These are phyloP conservation scores for Cricetomys ansorgei DNA, from an alignment of 2,113 vertebrate species.

Conservation along the genomic window DNA sequence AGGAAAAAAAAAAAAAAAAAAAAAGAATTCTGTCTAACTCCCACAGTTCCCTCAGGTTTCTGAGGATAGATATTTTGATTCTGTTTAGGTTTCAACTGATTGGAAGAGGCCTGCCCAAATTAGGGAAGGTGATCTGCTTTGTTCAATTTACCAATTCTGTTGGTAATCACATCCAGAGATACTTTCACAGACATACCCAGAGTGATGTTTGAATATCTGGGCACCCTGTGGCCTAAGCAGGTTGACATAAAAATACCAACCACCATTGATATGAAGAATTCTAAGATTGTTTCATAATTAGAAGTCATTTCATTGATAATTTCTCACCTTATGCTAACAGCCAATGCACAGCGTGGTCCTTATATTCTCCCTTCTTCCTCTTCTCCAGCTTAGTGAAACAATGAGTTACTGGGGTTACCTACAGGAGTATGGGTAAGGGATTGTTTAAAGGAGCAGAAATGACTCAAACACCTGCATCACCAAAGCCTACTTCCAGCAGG, in stretches of 20 bases:
- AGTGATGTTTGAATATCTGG: neutral
- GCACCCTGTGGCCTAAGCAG: neutral
- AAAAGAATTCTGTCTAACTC: neutral
- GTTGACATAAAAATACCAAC: neutral
- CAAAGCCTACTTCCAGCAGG: neutral
- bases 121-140: neutral
- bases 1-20: neutral
- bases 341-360: neutral
- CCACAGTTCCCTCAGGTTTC: neutral
- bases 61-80: neutral
- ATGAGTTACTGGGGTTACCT: neutral
- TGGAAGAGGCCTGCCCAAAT: neutral
- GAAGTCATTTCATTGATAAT: neutral
- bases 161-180: neutral
- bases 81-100: neutral
- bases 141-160: neutral
- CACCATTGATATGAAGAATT: neutral
- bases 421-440: neutral
- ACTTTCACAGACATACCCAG: neutral
- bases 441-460: neutral
- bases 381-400: neutral
- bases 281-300: neutral
- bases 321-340: neutral
- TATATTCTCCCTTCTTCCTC: neutral
- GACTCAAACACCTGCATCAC: neutral